Conservation (phyloP, 2,113 vertebrate species). For the Silurus glanis region DNA sequence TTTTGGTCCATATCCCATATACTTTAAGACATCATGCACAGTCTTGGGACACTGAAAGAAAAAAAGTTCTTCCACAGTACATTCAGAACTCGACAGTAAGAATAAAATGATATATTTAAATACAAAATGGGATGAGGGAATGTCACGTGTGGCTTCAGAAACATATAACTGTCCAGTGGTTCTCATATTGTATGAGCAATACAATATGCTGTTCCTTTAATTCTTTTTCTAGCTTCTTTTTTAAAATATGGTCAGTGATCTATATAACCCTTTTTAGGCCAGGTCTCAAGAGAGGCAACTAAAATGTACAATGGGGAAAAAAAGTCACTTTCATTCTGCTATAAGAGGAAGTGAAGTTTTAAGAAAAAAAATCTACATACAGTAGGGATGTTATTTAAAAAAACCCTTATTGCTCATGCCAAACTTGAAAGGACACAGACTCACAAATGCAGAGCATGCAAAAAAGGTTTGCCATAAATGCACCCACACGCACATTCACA, state of each 20-base stretch:
- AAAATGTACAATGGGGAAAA: not conserved
- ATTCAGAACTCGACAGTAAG: conserved; percentile 42
- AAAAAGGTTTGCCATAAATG: conserved; percentile 39
- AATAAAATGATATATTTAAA: conserved; percentile 47
- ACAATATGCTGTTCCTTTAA: not conserved
- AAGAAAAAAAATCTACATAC: conserved; percentile 37
- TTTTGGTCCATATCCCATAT: conserved; percentile 13
- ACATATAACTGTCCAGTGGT: conserved; percentile 16
- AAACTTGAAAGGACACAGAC: conserved; percentile 46
- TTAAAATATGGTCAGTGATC: not conserved
- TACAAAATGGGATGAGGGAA: not conserved
- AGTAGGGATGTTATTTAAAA: conserved; percentile 17
- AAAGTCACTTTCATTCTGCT: not conserved
- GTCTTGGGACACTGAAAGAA: conserved; percentile 11
- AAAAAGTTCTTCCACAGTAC: conserved; percentile 47
- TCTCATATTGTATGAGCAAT: conserved; percentile 4
- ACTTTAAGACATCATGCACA: conserved; percentile 48
- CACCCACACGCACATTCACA: conserved; percentile 33
- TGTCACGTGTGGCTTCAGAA: conserved; percentile 3
- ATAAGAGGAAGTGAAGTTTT: not conserved
- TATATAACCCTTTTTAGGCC: conserved; percentile 11
- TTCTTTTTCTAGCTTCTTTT: not conserved
- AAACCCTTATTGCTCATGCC: conserved; percentile 64
- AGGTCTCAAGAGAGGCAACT: not conserved
- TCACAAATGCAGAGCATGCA: conserved; percentile 58